These are phyloP conservation scores for Brachionus koreanus DNA, from an alignment of 1,140 invertebrate species.

Conservation along the genomic window DNA sequence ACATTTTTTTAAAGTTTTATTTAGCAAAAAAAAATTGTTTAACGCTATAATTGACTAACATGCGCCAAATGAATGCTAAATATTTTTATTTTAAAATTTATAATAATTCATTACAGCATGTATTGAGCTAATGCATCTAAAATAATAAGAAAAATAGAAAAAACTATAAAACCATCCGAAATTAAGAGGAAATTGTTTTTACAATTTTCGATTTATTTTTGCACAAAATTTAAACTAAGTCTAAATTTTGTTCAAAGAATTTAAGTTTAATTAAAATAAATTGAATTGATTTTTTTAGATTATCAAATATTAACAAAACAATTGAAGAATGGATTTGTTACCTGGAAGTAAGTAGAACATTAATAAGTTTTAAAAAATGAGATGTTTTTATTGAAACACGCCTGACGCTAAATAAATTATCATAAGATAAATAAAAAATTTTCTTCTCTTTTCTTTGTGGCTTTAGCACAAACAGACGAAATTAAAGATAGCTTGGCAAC, in stretches of 20 bases:
- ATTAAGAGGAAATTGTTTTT: not conserved
- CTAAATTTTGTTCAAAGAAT: not conserved
- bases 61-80: not conserved
- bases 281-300: conserved; percentile 1
- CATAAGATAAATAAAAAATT: not conserved
- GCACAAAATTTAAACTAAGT: not conserved
- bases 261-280: no score
- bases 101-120: not conserved
- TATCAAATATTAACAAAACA: not conserved
- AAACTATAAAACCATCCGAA: not conserved
- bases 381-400: not conserved
- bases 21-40: not conserved
- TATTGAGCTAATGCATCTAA: not conserved
- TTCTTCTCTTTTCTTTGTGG: not conserved
- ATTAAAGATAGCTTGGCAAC: not conserved
- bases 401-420: conserved; percentile 37
- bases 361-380: not conserved
- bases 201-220: not conserved
- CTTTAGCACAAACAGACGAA: not conserved
- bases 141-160: not conserved
- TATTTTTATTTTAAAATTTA: not conserved
- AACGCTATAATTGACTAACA: not conserved
- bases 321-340: conserved; percentile 16
- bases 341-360: conserved; percentile 13
- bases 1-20: not conserved